Evolutionary conservation across 2,113 vertebrate genomes (phyloP).

Genomic region (Tachysurus fulvidraco): DNA sequence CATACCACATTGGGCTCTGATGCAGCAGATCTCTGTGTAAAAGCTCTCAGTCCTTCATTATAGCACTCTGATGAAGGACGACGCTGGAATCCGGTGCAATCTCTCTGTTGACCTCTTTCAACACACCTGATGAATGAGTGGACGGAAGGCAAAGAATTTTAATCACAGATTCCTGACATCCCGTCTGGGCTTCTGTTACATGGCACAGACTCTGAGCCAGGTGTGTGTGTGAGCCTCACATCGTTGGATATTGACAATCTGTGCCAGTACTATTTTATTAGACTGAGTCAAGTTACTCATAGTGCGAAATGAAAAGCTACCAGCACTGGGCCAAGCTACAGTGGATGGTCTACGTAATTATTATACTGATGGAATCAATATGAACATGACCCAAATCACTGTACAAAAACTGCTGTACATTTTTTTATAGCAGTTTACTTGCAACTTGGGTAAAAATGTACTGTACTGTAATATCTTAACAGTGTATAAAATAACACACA

Average conservation of each 20-base stretch:
- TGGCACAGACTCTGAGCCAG: slow-evolving; percentile 41
- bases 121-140: slow-evolving; percentile 80
- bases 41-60: slow-evolving; percentile 76
- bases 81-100: slow-evolving; percentile 77
- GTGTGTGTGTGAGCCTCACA: slow-evolving; percentile 37
- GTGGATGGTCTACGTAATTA: background rate
- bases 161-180: slow-evolving; percentile 71
- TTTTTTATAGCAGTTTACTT: background rate
- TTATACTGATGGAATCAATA: background rate
- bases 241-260: slow-evolving; percentile 29
- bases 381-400: background rate
- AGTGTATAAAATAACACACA: background rate
- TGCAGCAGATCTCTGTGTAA: slow-evolving; percentile 66
- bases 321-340: background rate
- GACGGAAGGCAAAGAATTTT: slow-evolving; percentile 70
- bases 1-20: slow-evolving; percentile 62
- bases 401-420: background rate
- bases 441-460: background rate
- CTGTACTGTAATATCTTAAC: background rate
- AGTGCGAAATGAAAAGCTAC: slow-evolving; percentile 8
- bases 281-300: slow-evolving; percentile 44
- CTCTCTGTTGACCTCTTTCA: slow-evolving; percentile 66
- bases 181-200: slow-evolving; percentile 56
- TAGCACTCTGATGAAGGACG: slow-evolving; percentile 75
- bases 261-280: slow-evolving; percentile 47